Base-by-base conservation (phyloP, 2,797 vertebrate species). In the Enoplosus armatus region DNA sequence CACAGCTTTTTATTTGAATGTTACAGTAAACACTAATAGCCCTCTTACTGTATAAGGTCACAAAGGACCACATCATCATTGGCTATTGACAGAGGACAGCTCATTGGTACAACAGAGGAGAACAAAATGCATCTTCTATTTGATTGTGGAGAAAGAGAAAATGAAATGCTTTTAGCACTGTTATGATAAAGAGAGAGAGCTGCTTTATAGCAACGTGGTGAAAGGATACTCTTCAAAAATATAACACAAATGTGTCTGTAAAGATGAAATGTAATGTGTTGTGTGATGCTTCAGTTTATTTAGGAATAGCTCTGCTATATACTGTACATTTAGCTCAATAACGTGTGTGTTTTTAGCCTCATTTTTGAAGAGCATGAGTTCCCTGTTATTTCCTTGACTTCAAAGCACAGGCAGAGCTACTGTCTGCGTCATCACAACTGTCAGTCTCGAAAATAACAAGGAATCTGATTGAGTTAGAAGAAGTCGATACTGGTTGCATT, bases 11-110 rank as follows among this genome's bases (percentile, higher is more conserved):
- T 63, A 75, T 86, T 59, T 72, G 29, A 88, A 78, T 67, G 74
- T 62, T 81, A 82, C 53, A 59, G 84, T 84, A 71, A 82, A 83
- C 68, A 80, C 64, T 81, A 83, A 84, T 82, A 87, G 82, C 73
- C 43, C 60, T 80, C 62, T 85, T 70, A 79, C 79, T 82, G 71
- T 85, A 74, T 29, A 71, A 69, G 61, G 74, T 84, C 75, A 82
- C 76, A 63, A 62, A 82, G 59, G 51, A 82, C 64, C 29, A 24
- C 63, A 41, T 59, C 41, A 67, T 48, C 11, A 22, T 54, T 45
- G 45, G 67, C 72, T 79, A 12, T 63, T 75, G 78, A 64, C 55
- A 75, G 66, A 59, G 31, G 37, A 62, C 20, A 56, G 24, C 70
- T 55, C 26, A 35, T 4, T 68, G 65, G 39, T 27, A 16, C 26